A percentile compares a stretch with the other conserved stretches of the same genome.
phyloP scores from a whole-genome alignment of 2,888 invertebrate genomes.

The Clunio marinus region DNA sequence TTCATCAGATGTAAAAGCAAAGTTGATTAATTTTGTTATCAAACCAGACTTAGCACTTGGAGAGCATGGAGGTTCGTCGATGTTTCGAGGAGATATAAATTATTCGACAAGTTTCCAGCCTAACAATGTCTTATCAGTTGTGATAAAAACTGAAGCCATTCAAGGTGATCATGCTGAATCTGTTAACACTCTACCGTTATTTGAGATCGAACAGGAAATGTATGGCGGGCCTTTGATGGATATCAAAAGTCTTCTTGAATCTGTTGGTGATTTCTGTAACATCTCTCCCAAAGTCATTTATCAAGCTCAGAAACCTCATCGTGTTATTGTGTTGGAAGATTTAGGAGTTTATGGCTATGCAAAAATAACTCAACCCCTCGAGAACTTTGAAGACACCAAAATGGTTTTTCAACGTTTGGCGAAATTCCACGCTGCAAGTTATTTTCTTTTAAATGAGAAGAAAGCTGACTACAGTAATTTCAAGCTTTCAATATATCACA shows the following conservation, averaged over 20 bases:
- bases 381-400: neutral
- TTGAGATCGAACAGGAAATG: conserved; percentile 6
- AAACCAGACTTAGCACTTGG: neutral
- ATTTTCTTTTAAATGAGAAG: neutral
- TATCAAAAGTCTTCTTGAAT: neutral
- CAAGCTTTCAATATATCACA: neutral
- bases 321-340: conserved; percentile 21
- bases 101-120: neutral
- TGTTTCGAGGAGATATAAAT: neutral
- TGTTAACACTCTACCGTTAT: neutral
- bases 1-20: neutral
- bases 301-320: neutral
- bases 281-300: conserved; percentile 1
- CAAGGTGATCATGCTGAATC: neutral
- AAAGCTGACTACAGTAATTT: neutral
- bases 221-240: neutral
- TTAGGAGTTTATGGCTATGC: neutral
- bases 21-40: neutral
- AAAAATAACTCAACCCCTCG: neutral
- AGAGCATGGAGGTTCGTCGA: neutral
- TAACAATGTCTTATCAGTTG: neutral
- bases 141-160: neutral
- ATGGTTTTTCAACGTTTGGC: neutral
- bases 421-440: conserved; percentile 8
- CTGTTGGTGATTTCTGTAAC: neutral